Percentiles rank a stretch among this genome's conserved stretches.
These are phyloP conservation scores for Nestor notabilis DNA, from an alignment of 2,113 vertebrate genomes.

Conservation along the genomic window DNA sequence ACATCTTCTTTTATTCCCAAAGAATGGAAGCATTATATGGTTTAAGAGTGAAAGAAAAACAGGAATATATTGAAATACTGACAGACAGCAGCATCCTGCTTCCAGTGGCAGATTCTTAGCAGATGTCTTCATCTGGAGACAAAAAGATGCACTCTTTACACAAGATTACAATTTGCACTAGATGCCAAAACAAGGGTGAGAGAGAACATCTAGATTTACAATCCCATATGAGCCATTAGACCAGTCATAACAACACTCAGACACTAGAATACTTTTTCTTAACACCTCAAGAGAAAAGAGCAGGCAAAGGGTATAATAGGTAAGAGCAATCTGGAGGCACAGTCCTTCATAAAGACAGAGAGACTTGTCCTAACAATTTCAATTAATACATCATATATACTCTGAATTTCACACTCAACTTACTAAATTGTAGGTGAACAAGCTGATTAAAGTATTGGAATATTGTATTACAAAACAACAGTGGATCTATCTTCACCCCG, in stretches of 20 bases:
- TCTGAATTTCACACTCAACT: not conserved
- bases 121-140: not conserved
- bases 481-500: conserved; percentile 26
- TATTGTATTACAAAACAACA: not conserved
- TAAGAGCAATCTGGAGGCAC: not conserved
- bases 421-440: not conserved
- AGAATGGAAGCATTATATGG: not conserved
- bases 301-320: not conserved
- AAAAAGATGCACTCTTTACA: not conserved
- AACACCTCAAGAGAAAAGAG: not conserved
- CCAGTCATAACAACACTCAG: not conserved
- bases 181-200: not conserved
- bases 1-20: not conserved
- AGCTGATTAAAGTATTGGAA: not conserved
- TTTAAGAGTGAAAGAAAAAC: not conserved
- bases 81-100: not conserved
- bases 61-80: not conserved
- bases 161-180: not conserved
- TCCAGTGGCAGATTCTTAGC: not conserved
- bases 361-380: not conserved
- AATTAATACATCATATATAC: not conserved
- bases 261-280: not conserved
- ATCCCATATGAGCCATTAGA: conserved; percentile 14
- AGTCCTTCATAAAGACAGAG: not conserved
- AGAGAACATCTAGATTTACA: not conserved